A percentile compares a stretch with the other conserved stretches of the same genome.
These are phyloP conservation scores for Macaria notata DNA, from an alignment of 2,888 invertebrate genomes.

Conservation along the genomic window DNA sequence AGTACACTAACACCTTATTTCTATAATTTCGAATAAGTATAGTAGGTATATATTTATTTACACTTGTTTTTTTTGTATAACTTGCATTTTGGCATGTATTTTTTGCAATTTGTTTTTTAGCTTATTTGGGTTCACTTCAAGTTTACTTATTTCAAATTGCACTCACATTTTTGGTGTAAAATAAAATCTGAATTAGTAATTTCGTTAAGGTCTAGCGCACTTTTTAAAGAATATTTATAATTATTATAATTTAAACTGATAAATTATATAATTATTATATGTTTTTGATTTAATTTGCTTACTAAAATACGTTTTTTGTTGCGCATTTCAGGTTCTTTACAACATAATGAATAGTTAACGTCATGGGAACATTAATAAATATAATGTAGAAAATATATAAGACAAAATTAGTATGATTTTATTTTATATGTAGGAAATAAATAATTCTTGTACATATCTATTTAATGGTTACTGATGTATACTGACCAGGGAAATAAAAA, in stretches of 20 bases:
- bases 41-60: too few relatives aligned
- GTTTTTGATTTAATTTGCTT: not conserved
- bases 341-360: constrained; percentile 50
- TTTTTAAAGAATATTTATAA: too few relatives aligned
- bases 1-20: constrained; percentile 28
- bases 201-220: too few relatives aligned
- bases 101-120: too few relatives aligned
- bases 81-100: too few relatives aligned
- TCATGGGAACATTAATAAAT: constrained; percentile 23
- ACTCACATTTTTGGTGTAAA: too few relatives aligned
- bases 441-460: constrained; percentile 1
- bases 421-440: not conserved
- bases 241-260: too few relatives aligned
- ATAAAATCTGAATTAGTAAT: too few relatives aligned
- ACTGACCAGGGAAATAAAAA: constrained; percentile 16
- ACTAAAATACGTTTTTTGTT: constrained; percentile 18
- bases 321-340: constrained; percentile 47
- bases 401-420: not conserved
- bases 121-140: too few relatives aligned
- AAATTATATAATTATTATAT: not conserved
- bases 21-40: constrained; percentile 4
- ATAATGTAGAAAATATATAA: not conserved
- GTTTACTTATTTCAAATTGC: too few relatives aligned
- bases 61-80: too few relatives aligned
- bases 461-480: constrained; percentile 7